phyloP scores from a whole-genome alignment of 2,113 vertebrate genomes.

The Bambusicola thoracicus region DNA sequence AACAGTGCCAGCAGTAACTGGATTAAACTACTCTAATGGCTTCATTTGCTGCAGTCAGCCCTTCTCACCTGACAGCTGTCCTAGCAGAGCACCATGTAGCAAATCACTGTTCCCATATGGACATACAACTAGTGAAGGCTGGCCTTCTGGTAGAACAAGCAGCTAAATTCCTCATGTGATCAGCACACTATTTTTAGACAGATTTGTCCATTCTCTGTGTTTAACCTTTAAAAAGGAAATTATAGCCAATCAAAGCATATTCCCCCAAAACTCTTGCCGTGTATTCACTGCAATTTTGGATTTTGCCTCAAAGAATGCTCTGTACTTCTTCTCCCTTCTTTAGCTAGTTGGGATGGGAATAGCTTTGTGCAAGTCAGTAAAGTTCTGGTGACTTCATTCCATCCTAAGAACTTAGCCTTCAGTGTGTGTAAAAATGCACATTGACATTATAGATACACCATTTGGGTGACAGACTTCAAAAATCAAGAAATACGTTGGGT shows the following conservation, averaged over 20 bases:
- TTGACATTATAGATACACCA: not conserved
- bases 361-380: fast-evolving
- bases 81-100: not conserved
- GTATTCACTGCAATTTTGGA: not conserved
- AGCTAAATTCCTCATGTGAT: not conserved
- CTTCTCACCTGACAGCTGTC: constrained; percentile 10
- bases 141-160: not conserved
- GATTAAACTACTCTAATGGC: constrained; percentile 4
- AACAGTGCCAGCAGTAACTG: not conserved
- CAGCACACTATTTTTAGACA: not conserved
- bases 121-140: not conserved
- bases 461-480: not conserved
- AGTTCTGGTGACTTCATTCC: not conserved
- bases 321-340: not conserved
- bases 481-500: not conserved
- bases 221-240: not conserved
- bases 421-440: not conserved
- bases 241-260: not conserved
- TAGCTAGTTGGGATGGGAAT: not conserved
- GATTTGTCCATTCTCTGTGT: not conserved
- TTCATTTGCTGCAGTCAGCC: constrained; percentile 12
- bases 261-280: not conserved
- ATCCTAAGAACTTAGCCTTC: not conserved
- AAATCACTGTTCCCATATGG: constrained; percentile 3
- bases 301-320: not conserved